Evolutionary conservation across 2,797 vertebrate species (phyloP).

Genomic region (Ceryle rudis): DNA sequence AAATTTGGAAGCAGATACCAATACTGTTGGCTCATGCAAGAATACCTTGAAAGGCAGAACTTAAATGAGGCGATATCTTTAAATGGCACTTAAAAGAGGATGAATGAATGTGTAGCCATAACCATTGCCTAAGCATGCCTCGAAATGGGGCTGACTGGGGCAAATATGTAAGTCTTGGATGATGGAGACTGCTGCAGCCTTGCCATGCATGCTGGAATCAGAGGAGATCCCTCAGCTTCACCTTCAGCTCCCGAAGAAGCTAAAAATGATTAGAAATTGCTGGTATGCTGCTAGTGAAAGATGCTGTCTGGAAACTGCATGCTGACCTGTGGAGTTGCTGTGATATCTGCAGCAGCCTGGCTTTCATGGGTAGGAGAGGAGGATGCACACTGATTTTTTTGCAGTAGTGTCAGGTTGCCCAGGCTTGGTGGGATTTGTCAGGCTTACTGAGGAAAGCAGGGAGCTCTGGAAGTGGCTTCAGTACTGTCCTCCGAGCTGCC

Average conservation of each 20-base stretch:
- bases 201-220: not conserved
- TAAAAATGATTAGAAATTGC: not conserved
- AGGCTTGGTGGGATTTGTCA: not conserved
- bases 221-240: not conserved
- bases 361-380: not conserved
- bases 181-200: not conserved
- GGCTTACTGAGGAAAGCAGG: not conserved
- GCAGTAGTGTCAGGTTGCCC: not conserved
- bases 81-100: not conserved
- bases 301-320: not conserved
- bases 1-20: not conserved
- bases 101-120: not conserved
- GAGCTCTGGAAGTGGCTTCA: not conserved
- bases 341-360: not conserved
- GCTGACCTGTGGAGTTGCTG: accelerated
- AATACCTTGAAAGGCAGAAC: not conserved
- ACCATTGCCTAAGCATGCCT: not conserved
- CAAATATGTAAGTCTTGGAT: not conserved
- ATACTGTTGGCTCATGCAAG: not conserved
- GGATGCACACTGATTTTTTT: not conserved
- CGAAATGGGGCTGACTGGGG: not conserved
- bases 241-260: not conserved
- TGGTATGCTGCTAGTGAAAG: not conserved
- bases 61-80: not conserved
- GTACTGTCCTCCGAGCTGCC: not conserved